Conservation (phyloP, 2,113 vertebrate species). For the Erythrocebus patas region DNA sequence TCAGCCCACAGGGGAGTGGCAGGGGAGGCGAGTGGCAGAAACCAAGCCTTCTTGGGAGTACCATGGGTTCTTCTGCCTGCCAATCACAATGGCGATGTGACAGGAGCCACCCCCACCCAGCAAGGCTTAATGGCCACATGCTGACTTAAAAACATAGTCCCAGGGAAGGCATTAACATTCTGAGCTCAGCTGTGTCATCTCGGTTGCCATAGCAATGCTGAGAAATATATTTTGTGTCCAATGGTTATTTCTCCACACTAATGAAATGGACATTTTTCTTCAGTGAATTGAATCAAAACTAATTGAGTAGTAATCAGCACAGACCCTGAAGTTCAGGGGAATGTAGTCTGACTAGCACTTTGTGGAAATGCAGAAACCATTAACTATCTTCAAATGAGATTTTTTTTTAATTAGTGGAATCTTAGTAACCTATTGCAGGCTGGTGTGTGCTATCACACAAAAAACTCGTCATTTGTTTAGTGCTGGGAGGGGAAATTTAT, state of each 20-base stretch:
- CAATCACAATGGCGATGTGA: neutral
- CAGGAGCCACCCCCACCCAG: neutral
- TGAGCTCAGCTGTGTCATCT: constrained; percentile 64
- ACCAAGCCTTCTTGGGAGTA: neutral
- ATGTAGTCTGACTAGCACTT: constrained; percentile 79
- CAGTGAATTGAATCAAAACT: constrained; percentile 82
- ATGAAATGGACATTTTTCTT: constrained; percentile 82
- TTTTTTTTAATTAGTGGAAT: constrained; percentile 82
- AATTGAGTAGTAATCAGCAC: constrained; percentile 83
- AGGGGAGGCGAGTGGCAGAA: neutral
- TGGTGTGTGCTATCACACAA: constrained; percentile 69
- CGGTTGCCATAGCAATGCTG: constrained; percentile 71
- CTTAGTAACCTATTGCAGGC: constrained; percentile 81
- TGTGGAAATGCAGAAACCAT: constrained; percentile 80
- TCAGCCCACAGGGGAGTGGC: neutral
- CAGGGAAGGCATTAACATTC: constrained; percentile 64
- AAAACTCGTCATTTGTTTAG: constrained; percentile 76
- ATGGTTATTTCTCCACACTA: constrained; percentile 77
- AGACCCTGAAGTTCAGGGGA: constrained; percentile 78
- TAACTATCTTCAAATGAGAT: constrained; percentile 82
- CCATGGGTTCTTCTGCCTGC: neutral
- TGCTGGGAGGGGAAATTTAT: constrained; percentile 68
- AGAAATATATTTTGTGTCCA: constrained; percentile 74
- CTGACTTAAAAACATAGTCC: constrained; percentile 47
- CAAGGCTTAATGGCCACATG: neutral